Base-by-base conservation (phyloP, 2,113 vertebrate genomes). In the Neoarius graeffei region DNA sequence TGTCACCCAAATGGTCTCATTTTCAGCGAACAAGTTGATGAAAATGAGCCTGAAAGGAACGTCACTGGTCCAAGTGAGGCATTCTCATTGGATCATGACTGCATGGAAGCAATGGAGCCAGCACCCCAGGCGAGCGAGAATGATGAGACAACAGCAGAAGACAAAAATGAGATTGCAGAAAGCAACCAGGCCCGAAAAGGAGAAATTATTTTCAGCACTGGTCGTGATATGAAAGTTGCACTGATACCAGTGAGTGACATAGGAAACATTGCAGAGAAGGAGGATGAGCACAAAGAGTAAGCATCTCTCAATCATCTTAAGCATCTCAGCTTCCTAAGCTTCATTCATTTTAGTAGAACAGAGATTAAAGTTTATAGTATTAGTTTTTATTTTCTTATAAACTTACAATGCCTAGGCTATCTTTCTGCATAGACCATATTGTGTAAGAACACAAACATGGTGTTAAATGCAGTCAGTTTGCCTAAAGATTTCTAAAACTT, bases 11-110 rank as follows among this genome's bases (percentile, higher is more conserved):
- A n/a, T 9, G 27, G 69, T 81, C 30, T n/a, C 13, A 2, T 87
- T 89, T 71, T 35, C 74, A 90, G 90, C n/a, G 50, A 50, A 30
- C 57, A 54, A 17, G n/a, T 50, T 1, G 80, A 84, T 87, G 30
- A 64, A 83, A 54, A 80, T 82, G 89, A 90, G 80, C n/a, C 56
- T 17, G 67, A 87, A 54, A 7, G 17, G 59, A 30, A 62, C 7
- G 1, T 73, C 23, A 0, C 81, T 2, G 88, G 42, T 54, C 57
- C 57, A 48, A 86, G 69, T 0, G 92, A 91, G 15, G 81, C 88
- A 13, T 19, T 84, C 17, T 89, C 90, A 73, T 56, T 60, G 13
- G 89, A 93, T 42, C 90, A 83, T 50, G 30, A 86, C 7, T 19
- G 74, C 64, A 84, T 83, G 60, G 91, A 91, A 27, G 69, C 3